These are phyloP conservation scores for Laterallus jamaicensis DNA, from an alignment of 2,113 vertebrate genomes.

Conservation along the genomic window DNA sequence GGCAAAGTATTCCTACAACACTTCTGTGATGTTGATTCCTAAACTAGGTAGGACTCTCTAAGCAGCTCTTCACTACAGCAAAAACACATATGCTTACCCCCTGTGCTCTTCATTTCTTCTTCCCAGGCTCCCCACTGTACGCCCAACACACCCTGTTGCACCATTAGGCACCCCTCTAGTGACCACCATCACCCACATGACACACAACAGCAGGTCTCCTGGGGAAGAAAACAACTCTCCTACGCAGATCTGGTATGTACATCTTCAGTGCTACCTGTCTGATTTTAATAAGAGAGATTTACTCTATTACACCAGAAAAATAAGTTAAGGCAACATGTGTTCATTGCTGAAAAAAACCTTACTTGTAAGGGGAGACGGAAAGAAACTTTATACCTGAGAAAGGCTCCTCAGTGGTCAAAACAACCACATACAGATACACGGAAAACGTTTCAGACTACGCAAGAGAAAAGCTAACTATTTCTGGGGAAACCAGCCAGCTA, in stretches of 20 bases:
- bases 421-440: fast-evolving
- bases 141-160: neutral
- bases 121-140: neutral
- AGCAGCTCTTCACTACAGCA: neutral
- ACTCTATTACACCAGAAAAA: neutral
- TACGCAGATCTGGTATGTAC: neutral
- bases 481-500: neutral
- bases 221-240: neutral
- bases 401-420: neutral
- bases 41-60: neutral
- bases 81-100: neutral
- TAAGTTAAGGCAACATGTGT: neutral
- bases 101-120: neutral
- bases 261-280: neutral
- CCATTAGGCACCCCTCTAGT: neutral
- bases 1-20: neutral
- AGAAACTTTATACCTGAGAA: neutral
- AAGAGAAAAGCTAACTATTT: neutral
- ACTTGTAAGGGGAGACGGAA: neutral
- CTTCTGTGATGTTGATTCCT: neutral
- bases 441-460: neutral
- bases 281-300: neutral
- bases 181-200: neutral
- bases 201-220: neutral
- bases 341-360: neutral